A percentile compares a stretch with the other conserved stretches of the same genome.
These are phyloP conservation scores for Euthynnus affinis DNA, from an alignment of 2,797 vertebrate species.

Conservation along the genomic window DNA sequence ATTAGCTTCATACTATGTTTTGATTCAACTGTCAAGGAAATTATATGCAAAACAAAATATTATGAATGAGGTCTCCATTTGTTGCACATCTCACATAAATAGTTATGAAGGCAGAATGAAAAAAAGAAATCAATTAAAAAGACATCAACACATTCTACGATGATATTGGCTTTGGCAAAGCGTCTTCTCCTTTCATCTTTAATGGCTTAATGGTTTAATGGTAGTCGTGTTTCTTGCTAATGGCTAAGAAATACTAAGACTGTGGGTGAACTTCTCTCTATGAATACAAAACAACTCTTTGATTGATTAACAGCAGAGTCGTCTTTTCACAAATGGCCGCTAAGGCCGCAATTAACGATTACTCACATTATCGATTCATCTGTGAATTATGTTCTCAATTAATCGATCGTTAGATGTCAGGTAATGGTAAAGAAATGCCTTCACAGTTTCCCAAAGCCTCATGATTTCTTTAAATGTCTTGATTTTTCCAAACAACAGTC, in stretches of 20 bases:
- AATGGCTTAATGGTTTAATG: conserved; percentile 4
- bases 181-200: background rate
- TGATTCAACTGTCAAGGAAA: background rate
- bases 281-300: background rate
- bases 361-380: no score
- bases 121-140: background rate
- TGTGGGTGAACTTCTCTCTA: background rate
- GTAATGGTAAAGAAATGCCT: no score
- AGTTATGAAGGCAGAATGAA: background rate
- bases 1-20: background rate
- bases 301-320: background rate
- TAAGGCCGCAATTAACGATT: no score
- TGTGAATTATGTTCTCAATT: no score
- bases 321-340: no score
- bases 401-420: no score
- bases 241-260: background rate
- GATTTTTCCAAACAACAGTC: no score
- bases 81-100: background rate
- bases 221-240: background rate
- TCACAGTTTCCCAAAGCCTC: no score
- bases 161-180: background rate
- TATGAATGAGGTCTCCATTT: background rate
- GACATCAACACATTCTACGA: background rate
- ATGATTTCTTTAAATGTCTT: no score
- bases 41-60: background rate